Conservation (phyloP, 1,140 invertebrate species). For the Frieseomelitta varia region DNA sequence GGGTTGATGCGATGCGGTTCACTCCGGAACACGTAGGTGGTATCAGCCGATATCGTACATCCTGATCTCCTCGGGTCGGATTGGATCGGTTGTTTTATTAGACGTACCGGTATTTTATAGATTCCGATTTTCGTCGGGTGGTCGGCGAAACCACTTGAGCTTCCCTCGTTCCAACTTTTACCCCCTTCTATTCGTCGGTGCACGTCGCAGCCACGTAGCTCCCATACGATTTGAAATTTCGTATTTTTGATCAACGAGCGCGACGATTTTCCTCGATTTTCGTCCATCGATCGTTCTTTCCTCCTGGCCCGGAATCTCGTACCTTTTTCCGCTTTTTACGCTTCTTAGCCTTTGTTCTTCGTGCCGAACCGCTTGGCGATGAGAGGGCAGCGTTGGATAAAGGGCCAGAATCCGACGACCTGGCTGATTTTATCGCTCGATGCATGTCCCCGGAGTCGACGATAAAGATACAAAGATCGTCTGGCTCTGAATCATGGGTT, state of each 20-base stretch:
- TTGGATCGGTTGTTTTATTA: conserved; percentile 69
- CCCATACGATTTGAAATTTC: conserved; percentile 23
- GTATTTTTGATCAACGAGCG: conserved; percentile 21
- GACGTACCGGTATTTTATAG: conserved; percentile 65
- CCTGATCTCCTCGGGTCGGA: conserved; percentile 41
- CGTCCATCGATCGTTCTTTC: conserved; percentile 1
- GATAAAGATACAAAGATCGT: conserved; percentile 40
- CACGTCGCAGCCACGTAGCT: background rate
- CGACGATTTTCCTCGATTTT: conserved; percentile 11
- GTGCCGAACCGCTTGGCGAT: background rate
- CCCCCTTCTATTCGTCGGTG: conserved; percentile 3
- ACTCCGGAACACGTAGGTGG: conserved; percentile 15
- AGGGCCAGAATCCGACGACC: background rate
- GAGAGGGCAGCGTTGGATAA: conserved; percentile 27
- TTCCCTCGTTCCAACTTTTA: background rate
- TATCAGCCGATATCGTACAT: conserved; percentile 46
- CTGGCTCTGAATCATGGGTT: background rate
- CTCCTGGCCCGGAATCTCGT: background rate
- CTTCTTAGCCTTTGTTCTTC: background rate
- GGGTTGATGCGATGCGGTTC: conserved; percentile 43
- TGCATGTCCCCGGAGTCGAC: conserved; percentile 19
- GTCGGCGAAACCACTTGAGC: conserved; percentile 25
- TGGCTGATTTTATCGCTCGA: conserved; percentile 44
- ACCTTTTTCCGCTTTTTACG: background rate
- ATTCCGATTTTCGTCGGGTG: conserved; percentile 64